Evolutionary conservation across 1,140 invertebrate genomes (phyloP).

Genomic region (Dinothrombium tinctorium): DNA sequence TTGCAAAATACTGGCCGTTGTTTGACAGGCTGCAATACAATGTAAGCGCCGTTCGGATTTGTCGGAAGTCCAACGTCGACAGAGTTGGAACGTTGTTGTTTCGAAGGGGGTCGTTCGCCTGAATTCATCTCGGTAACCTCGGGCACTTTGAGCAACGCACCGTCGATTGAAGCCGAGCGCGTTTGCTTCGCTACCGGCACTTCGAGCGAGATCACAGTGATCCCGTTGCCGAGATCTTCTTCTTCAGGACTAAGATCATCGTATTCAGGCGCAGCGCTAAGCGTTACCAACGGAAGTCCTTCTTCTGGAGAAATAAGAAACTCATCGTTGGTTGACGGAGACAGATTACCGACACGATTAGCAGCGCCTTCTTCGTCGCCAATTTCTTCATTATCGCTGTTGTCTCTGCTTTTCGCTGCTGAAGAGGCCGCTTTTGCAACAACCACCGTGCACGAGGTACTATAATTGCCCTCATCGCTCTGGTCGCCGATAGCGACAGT

Average conservation of each 20-base stretch:
- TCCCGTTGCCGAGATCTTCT: constrained; percentile 16
- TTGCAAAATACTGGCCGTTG: background rate
- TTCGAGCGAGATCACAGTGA: constrained; percentile 17
- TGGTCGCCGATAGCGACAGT: background rate
- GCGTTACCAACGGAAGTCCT: constrained; percentile 18
- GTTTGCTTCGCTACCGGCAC: constrained; percentile 13
- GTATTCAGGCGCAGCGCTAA: constrained; percentile 13
- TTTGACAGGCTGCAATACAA: constrained; percentile 2
- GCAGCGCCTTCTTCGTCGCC: background rate
- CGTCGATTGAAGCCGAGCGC: constrained; percentile 13
- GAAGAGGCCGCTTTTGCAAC: no score
- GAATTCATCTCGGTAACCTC: background rate
- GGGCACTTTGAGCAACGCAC: constrained; percentile 20
- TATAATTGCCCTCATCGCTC: no score
- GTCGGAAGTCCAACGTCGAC: constrained; percentile 74
- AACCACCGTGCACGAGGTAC: no score
- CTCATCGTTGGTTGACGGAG: background rate
- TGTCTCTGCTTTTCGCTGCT: background rate
- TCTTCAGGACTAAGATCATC: constrained; percentile 4
- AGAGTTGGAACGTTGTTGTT: constrained; percentile 40
- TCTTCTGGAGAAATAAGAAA: constrained; percentile 10
- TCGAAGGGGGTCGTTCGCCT: background rate
- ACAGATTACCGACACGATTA: background rate
- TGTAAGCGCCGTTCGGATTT: constrained; percentile 23
- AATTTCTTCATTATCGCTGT: background rate